These are phyloP conservation scores for Himalopsyche tibetana DNA, from an alignment of 2,888 invertebrate genomes.

Conservation along the genomic window DNA sequence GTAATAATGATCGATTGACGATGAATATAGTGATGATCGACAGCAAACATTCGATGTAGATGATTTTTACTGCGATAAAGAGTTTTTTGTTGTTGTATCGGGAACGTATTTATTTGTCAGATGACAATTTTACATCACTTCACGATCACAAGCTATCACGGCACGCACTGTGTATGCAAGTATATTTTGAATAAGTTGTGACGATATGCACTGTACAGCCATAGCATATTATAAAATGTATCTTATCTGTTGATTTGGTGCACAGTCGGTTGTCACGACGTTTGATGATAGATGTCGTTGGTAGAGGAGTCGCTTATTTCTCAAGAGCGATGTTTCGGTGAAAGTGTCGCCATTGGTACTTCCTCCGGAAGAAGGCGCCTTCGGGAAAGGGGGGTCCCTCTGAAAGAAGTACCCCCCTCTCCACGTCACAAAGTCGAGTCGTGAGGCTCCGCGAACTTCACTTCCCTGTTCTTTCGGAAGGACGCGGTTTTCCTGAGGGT, in stretches of 20 bases:
- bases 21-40: not conserved
- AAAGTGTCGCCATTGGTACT: slow-evolving; percentile 72
- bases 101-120: not conserved
- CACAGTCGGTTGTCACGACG: slow-evolving; percentile 10
- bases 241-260: slow-evolving; percentile 2
- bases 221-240: not conserved
- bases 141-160: not conserved
- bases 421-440: slow-evolving; percentile 74
- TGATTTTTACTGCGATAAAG: not conserved
- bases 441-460: slow-evolving; percentile 75
- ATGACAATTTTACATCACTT: not conserved
- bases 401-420: slow-evolving; percentile 72
- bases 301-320: slow-evolving; percentile 45
- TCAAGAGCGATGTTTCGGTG: slow-evolving; percentile 51
- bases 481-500: slow-evolving; percentile 74
- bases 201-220: not conserved
- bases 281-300: not conserved
- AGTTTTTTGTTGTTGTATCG: not conserved
- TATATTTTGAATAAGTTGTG: not conserved
- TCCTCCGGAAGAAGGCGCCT: slow-evolving; percentile 76
- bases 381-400: slow-evolving; percentile 68
- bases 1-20: not conserved
- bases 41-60: slow-evolving; percentile 27
- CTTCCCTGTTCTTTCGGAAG: slow-evolving; percentile 75
- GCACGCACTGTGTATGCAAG: not conserved